Base-by-base conservation (phyloP, 2,797 vertebrate species). In the Cossypha dichroa region DNA sequence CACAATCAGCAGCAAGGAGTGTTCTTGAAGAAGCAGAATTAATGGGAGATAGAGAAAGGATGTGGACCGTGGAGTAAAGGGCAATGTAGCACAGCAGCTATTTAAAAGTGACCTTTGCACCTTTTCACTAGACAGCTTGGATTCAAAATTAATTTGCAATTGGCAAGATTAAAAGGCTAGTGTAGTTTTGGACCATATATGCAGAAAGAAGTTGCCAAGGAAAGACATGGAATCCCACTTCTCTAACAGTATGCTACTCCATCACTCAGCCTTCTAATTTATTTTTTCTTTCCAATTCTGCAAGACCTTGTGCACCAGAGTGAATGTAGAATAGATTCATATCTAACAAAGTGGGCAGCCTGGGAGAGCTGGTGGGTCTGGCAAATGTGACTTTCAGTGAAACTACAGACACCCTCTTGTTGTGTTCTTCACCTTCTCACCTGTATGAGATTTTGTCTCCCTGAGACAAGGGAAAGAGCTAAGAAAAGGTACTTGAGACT, bases 81-180 rank as follows among this genome's bases (percentile, higher is more conserved):
- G 48, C 36, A 85, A 10, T 11, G 58, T 60, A 88, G 69, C 55
- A 78, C 40, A 69, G 40, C 40, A 94, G 45, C 62, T 81, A 46
- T 85, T 96, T 88, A 81, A 79, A 91, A 22, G 66, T 88, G 82
- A 83, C 85, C 69, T 94, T 92, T 93, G 69, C 40, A 90, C 76
- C 48, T 86, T 88, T 91, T 40, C 48, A 33, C 29, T 59, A 58
- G 62, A 36, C 31, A 85, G 41, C 41, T 93, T 88, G 54, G 52
- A 62, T 72, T 93, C 38, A 87, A 84, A 94, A 95, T 85, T 85
- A 66, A 38, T 94, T 85, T 93, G 25, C 13, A 48, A 23, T 54
- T 94, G 79, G 45, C 55, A 88, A 86, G 48, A 93, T 63, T 69
- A 28, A 95, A 94, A 95, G 64, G 76, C 85, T 76, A 94, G 0